Evolutionary conservation across 2,113 vertebrate genomes (phyloP).

Genomic region (Anolis sagrei): DNA sequence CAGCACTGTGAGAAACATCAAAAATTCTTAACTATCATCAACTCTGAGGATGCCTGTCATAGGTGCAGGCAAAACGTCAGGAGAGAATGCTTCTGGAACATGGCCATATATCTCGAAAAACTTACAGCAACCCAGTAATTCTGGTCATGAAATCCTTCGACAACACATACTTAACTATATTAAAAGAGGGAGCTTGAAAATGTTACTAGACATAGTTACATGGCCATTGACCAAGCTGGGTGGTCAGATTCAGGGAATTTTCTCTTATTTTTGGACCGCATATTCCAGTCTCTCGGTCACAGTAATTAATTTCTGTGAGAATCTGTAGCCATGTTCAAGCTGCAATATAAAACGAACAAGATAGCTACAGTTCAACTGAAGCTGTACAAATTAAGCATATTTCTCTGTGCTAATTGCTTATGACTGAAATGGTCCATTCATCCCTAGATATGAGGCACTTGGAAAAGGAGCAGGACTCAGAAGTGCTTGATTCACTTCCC

Average conservation of each 20-base stretch:
- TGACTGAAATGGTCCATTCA: background rate
- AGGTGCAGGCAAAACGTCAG: no score
- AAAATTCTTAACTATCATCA: background rate
- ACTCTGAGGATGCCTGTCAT: no score
- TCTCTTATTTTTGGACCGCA: no score
- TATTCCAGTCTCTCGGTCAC: background rate
- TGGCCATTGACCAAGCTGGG: no score
- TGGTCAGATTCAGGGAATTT: no score
- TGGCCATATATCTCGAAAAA: no score
- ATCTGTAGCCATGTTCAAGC: background rate
- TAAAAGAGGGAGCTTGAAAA: background rate
- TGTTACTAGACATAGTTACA: no score
- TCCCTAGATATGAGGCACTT: background rate
- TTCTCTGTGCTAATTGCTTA: background rate
- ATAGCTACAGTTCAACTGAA: background rate
- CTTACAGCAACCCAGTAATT: no score
- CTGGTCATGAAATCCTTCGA: no score
- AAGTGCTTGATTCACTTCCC: constrained; percentile 61
- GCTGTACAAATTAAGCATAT: background rate
- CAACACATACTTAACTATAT: no score
- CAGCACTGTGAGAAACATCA: background rate
- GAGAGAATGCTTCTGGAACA: no score
- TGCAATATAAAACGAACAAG: background rate
- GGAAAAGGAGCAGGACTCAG: background rate
- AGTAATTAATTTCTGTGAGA: background rate